Conservation (phyloP, 2,888 invertebrate species). For the Drosophila birchii region DNA sequence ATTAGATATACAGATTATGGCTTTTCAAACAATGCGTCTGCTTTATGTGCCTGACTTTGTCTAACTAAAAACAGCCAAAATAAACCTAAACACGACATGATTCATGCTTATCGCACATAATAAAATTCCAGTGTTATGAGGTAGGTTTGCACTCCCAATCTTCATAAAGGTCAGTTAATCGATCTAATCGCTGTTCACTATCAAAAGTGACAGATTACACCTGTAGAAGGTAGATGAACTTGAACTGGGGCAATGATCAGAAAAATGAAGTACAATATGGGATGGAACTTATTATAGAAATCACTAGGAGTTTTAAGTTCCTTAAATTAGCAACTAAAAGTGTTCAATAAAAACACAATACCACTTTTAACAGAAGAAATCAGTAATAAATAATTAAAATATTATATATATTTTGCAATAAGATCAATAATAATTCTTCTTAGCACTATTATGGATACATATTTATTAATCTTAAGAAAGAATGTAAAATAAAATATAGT, state of each 20-base stretch:
- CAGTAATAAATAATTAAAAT: too few species aligned
- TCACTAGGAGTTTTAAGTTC: not conserved
- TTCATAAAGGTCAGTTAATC: constrained; percentile 10
- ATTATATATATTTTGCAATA: too few species aligned
- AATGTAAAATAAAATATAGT: too few species aligned
- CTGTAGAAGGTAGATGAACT: not conserved
- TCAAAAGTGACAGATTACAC: not conserved
- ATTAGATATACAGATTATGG: not conserved
- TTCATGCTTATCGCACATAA: constrained; percentile 7
- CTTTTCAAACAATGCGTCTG: not conserved
- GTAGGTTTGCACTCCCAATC: not conserved
- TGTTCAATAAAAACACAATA: not conserved
- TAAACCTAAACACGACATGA: not conserved
- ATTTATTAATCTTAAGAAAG: too few species aligned
- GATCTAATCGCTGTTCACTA: constrained; percentile 2
- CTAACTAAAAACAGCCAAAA: not conserved
- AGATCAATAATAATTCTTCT: too few species aligned
- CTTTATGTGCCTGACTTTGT: not conserved
- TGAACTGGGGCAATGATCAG: not conserved
- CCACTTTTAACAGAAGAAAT: too few species aligned
- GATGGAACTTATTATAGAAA: not conserved
- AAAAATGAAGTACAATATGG: not conserved
- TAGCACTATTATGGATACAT: too few species aligned
- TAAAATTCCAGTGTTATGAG: not conserved
- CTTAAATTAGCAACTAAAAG: not conserved